phyloP scores from a whole-genome alignment of 1,140 invertebrate species.

The Contarinia nasturtii region DNA sequence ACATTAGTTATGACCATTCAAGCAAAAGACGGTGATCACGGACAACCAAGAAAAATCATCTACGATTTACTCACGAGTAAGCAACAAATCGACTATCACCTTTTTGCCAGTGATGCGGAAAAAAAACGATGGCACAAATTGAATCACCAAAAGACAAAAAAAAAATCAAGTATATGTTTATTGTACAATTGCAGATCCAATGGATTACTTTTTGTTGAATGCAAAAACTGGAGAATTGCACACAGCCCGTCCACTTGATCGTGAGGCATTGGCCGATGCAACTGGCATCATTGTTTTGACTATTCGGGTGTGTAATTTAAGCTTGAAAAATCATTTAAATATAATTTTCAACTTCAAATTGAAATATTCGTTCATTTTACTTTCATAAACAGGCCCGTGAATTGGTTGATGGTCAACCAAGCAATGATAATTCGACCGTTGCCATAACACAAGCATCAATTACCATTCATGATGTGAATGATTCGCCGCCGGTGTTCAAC shows the following conservation, averaged over 20 bases:
- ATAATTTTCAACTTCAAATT: too few species aligned
- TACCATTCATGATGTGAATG: constrained; percentile 82
- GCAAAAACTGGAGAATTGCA: constrained; percentile 54
- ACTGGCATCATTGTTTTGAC: constrained; percentile 56
- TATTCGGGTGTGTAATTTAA: constrained; percentile 35
- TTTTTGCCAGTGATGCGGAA: background rate
- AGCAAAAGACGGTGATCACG: constrained; percentile 65
- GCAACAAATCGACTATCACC: constrained; percentile 7
- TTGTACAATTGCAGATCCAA: constrained; percentile 42
- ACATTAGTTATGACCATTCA: constrained; percentile 57
- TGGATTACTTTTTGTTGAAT: constrained; percentile 70
- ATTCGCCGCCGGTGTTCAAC: constrained; percentile 74
- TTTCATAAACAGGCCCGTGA: constrained; percentile 41
- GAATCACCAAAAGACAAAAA: background rate
- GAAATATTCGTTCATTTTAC: background rate
- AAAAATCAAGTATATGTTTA: background rate
- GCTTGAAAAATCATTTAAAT: too few species aligned
- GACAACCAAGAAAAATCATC: constrained; percentile 52
- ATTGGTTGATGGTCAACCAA: constrained; percentile 46
- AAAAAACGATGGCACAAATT: background rate
- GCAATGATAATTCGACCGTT: constrained; percentile 42
- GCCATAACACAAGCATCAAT: constrained; percentile 54
- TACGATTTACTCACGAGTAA: constrained; percentile 67
- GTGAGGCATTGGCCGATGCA: constrained; percentile 57
- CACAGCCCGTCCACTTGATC: constrained; percentile 65